Evolutionary conservation across 2,113 vertebrate genomes (phyloP).

Genomic region (Penelope pileata): DNA sequence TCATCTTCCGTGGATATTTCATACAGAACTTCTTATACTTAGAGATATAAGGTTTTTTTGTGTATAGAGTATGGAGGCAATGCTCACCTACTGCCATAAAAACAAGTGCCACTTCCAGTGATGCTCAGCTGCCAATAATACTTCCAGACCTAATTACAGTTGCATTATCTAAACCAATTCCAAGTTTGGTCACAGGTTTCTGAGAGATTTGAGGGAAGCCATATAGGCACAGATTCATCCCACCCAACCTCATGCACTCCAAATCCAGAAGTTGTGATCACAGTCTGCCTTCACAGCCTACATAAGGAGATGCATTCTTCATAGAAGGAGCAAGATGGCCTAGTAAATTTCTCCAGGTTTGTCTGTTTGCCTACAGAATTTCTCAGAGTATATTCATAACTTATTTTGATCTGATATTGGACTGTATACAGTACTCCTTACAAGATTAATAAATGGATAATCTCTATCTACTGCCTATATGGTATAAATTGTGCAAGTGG

Average conservation of each 20-base stretch:
- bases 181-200: not conserved
- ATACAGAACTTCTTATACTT: not conserved
- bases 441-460: not conserved
- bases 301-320: not conserved
- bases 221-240: not conserved
- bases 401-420: not conserved
- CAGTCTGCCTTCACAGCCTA: not conserved
- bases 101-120: not conserved
- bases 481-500: not conserved
- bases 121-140: not conserved
- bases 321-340: not conserved
- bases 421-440: not conserved
- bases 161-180: not conserved
- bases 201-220: not conserved
- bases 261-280: not conserved
- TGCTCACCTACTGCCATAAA: not conserved
- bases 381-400: not conserved
- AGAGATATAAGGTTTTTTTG: not conserved
- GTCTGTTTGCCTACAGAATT: not conserved
- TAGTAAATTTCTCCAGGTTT: not conserved
- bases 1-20: not conserved
- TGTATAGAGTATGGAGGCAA: accelerated
- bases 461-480: not conserved
- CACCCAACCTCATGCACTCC: not conserved
- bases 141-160: not conserved